These are phyloP conservation scores for Simalia tracyae DNA, from an alignment of 2,797 vertebrate genomes.

Conservation along the genomic window DNA sequence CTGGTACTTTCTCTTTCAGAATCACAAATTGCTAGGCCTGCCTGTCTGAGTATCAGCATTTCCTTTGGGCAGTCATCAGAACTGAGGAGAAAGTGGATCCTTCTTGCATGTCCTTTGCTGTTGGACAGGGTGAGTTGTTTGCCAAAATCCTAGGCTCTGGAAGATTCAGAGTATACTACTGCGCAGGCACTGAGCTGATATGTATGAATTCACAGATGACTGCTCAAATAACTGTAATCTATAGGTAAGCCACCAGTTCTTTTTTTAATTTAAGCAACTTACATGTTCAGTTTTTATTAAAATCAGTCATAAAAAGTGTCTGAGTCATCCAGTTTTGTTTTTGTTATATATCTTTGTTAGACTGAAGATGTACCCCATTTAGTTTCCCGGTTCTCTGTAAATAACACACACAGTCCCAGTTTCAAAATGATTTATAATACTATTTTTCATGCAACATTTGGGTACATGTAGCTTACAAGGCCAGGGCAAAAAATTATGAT, in stretches of 20 bases:
- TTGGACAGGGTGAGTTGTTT: not conserved
- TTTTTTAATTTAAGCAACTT: not conserved
- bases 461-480: not conserved
- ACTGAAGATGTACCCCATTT: not conserved
- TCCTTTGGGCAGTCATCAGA: not conserved
- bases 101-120: not conserved
- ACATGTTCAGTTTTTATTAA: conserved; percentile 7
- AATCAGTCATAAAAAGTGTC: not conserved
- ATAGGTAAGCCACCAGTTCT: not conserved
- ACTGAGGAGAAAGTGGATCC: not conserved
- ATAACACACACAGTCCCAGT: not conserved
- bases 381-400: not conserved
- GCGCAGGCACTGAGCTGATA: not conserved
- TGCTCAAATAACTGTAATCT: not conserved
- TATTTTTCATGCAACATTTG: not conserved
- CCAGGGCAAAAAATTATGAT: not conserved
- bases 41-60: not conserved
- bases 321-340: conserved; percentile 15
- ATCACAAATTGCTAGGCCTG: not conserved
- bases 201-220: not conserved
- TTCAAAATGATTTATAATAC: not conserved
- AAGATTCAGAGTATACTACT: not conserved
- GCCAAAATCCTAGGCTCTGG: not conserved
- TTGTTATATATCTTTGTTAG: not conserved
- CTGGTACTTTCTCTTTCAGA: not conserved